phyloP scores from a whole-genome alignment of 2,113 vertebrate species.

The Seriola rivoliana region DNA sequence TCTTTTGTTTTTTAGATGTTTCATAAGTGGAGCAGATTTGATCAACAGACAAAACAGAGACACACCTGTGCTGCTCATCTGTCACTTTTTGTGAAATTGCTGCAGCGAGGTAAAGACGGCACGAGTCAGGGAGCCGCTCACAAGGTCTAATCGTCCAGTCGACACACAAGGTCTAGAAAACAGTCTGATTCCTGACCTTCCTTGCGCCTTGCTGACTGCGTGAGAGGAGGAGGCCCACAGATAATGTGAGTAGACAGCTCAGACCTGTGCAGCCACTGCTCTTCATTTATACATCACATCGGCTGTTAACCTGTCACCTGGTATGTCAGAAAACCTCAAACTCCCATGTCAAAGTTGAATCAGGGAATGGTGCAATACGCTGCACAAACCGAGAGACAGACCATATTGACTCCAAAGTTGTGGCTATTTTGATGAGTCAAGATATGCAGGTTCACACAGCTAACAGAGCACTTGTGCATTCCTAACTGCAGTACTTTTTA shows the following conservation, averaged over 20 bases:
- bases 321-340: conserved; percentile 55
- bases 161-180: conserved; percentile 21
- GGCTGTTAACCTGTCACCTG: conserved; percentile 39
- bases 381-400: conserved; percentile 29
- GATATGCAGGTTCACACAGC: neutral
- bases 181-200: conserved; percentile 50
- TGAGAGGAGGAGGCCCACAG: conserved; percentile 18
- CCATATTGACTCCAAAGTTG: conserved; percentile 3
- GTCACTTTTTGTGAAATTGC: conserved; percentile 26
- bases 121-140: conserved; percentile 8
- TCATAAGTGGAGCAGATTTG: conserved; percentile 1
- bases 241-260: conserved; percentile 68
- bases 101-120: neutral
- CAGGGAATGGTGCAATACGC: conserved; percentile 10
- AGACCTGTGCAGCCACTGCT: conserved; percentile 46
- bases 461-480: conserved; percentile 2
- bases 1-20: conserved; percentile 27
- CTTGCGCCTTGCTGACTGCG: neutral
- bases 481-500: neutral
- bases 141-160: conserved; percentile 21
- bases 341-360: conserved; percentile 31
- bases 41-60: conserved; percentile 9
- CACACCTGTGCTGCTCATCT: neutral
- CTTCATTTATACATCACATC: conserved; percentile 70
- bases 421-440: conserved; percentile 13